Evolutionary conservation across 1,140 invertebrate species (phyloP), one percentile per base, ranked within the genome.

Genomic region (Centruroides sculpturatus): DNA sequence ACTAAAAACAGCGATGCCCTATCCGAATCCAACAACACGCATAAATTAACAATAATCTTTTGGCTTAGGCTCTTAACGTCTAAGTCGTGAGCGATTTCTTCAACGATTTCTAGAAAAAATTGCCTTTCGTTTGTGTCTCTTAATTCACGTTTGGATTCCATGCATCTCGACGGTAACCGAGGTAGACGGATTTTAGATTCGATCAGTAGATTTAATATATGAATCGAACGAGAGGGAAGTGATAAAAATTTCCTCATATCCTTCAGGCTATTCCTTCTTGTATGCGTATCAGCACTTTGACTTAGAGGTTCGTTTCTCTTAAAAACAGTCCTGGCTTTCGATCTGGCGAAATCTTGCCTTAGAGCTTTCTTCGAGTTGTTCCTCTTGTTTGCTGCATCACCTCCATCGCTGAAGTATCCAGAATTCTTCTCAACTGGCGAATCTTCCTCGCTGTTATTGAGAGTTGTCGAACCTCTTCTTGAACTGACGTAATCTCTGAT

Each of bases 361-460:
- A 79, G 70, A 59, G 76, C 74, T 58, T 75, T 72, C 63, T 77
- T 78, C 1, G 78, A 79, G 66, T 74, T 76, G 48, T 68, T 69
- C 53, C 77, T 59, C 35, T 66, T 63, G 59, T 73, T 74, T 34
- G 59, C 65, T n/a, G 62, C 49, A 8, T 35, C 55, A 57, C 49
- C 60, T 35, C 59, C 59, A 4, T 35, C 35, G 55, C 54, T 47
- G 35, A 48, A 36, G 55, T 60, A 70, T 67, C 9, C 55, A 64
- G 51, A 51, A 64, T 4, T 69, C 53, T 77, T 59, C 35, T 66
- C 62, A 59, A 73, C 74, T 35, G 60, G 65, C 12, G 63, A 11
- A 35, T 35, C 55, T 62, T 54, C 60, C 46, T 48, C 59, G 13
- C 12, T n/a, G 55, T 35, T 47, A 13, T 12, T 12, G 59, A 58